These are phyloP conservation scores for Nixonia krombeini DNA, from an alignment of 1,140 invertebrate species.

Conservation along the genomic window DNA sequence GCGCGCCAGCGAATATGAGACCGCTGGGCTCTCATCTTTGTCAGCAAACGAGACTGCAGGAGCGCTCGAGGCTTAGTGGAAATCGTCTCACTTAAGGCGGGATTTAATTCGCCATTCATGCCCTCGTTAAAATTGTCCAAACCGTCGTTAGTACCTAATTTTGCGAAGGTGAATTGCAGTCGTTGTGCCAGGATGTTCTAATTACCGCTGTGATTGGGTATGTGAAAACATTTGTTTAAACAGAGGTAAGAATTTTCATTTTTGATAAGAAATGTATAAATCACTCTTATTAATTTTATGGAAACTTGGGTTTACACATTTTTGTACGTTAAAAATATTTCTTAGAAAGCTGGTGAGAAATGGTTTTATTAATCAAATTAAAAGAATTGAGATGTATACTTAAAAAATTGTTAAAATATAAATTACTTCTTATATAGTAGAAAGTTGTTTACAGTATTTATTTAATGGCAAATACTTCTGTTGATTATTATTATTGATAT, in stretches of 20 bases:
- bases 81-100: constrained; percentile 30
- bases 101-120: constrained; percentile 31
- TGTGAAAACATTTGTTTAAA: neutral
- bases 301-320: no score
- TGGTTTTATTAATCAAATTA: no score
- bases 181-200: constrained; percentile 13
- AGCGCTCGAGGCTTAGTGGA: constrained; percentile 5
- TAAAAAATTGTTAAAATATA: no score
- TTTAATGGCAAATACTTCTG: no score
- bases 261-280: neutral
- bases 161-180: constrained; percentile 15
- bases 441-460: no score
- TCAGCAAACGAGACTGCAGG: constrained; percentile 1
- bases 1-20: constrained; percentile 27
- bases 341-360: no score
- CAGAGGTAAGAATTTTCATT: no score
- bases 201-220: neutral
- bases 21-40: constrained; percentile 21
- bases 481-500: no score
- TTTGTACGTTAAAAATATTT: no score
- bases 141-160: constrained; percentile 23
- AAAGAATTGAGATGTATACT: no score
- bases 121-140: constrained; percentile 29
- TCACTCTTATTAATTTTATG: neutral
- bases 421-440: no score